These are phyloP conservation scores for Mormyrus lacerda DNA, from an alignment of 2,113 vertebrate genomes.

Conservation along the genomic window DNA sequence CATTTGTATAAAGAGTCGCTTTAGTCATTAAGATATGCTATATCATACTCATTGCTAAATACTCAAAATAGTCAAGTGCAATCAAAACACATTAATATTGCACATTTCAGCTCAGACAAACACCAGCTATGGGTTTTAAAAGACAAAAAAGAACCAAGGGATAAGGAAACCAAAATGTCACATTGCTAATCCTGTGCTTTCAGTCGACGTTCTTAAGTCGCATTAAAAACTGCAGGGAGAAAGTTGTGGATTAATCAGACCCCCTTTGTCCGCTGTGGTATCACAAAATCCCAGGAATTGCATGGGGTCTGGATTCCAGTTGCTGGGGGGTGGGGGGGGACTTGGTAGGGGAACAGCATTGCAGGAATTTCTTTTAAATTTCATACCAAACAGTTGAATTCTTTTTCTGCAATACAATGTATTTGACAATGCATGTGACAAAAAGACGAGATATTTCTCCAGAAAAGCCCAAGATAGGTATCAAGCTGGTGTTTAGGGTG, in stretches of 20 bases:
- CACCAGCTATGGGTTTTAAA: not conserved
- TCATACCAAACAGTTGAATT: not conserved
- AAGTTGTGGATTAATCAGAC: slow-evolving; percentile 10
- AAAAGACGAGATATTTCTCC: not conserved
- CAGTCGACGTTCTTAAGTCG: not conserved
- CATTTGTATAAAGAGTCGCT: not conserved
- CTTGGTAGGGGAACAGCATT: not conserved
- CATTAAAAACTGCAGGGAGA: slow-evolving; percentile 10
- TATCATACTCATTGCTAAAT: not conserved
- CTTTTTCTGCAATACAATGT: not conserved
- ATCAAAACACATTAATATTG: not conserved
- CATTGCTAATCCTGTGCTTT: slow-evolving; percentile 6
- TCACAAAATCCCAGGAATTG: not conserved
- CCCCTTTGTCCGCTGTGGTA: not conserved
- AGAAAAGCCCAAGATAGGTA: not conserved
- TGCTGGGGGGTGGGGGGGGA: not conserved
- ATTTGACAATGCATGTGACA: not conserved
- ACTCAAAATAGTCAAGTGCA: not conserved
- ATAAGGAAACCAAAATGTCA: not conserved
- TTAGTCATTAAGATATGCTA: not conserved
- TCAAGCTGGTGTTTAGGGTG: not conserved
- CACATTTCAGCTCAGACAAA: not conserved
- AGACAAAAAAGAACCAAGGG: not conserved
- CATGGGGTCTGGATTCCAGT: not conserved
- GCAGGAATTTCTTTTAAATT: not conserved